These are phyloP conservation scores for Geotrupes spiniger DNA, from an alignment of 2,888 invertebrate genomes.

Conservation along the genomic window DNA sequence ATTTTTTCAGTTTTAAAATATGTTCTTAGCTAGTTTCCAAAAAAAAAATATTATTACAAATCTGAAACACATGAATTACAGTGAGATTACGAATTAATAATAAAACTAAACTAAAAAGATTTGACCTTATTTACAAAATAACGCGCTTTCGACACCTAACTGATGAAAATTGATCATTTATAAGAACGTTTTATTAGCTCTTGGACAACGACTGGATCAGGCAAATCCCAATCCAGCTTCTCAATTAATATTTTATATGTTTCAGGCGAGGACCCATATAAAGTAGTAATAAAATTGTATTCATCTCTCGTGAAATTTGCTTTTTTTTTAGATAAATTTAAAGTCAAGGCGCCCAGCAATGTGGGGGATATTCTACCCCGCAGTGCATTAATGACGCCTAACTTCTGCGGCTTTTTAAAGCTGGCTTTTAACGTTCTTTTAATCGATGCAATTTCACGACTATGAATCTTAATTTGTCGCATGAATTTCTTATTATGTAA, in stretches of 20 bases:
- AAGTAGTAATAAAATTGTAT: slow-evolving; percentile 39
- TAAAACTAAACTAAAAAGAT: too few relatives aligned
- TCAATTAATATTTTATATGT: slow-evolving; percentile 40
- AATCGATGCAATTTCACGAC: slow-evolving; percentile 41
- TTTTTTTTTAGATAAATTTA: slow-evolving; percentile 37
- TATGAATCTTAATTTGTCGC: slow-evolving; percentile 40
- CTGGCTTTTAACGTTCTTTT: slow-evolving; percentile 37
- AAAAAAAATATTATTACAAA: too few relatives aligned
- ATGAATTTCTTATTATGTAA: slow-evolving; percentile 33
- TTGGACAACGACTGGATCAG: slow-evolving; percentile 28
- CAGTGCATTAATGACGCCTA: slow-evolving; percentile 34
- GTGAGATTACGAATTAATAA: too few relatives aligned
- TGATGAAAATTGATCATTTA: not conserved
- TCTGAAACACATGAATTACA: too few relatives aligned
- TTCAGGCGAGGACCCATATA: slow-evolving; percentile 42
- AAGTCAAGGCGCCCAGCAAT: slow-evolving; percentile 38
- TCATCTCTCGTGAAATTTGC: slow-evolving; percentile 39
- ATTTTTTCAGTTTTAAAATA: too few relatives aligned
- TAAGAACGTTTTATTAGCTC: slow-evolving; percentile 4
- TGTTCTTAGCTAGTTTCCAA: too few relatives aligned
- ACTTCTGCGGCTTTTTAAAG: slow-evolving; percentile 23
- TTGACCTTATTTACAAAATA: too few relatives aligned
- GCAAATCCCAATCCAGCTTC: slow-evolving; percentile 44
- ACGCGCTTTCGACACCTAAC: too few relatives aligned
- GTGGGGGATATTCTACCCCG: slow-evolving; percentile 39